Conservation (phyloP, 1,140 invertebrate species). For the Lepidurus apus region DNA sequence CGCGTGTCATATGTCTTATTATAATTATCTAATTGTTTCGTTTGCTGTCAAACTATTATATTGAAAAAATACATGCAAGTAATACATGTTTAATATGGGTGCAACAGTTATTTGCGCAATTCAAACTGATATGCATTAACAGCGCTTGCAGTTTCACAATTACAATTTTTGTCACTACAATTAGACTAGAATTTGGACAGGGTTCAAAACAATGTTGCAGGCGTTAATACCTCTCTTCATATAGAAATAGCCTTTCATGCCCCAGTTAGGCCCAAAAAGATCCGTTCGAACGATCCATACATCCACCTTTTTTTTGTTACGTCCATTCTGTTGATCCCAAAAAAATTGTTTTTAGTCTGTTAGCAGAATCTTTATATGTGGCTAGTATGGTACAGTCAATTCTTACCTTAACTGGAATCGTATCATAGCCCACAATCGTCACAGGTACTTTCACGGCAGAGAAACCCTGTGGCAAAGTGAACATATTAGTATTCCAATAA, state of each 20-base stretch:
- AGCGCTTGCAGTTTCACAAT: no score
- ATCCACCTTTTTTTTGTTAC: neutral
- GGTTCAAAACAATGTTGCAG: neutral
- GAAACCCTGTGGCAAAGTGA: neutral
- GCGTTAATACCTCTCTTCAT: neutral
- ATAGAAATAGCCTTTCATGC: neutral
- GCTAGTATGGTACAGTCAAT: neutral
- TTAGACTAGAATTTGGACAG: neutral
- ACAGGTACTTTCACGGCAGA: neutral
- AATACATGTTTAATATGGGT: no score
- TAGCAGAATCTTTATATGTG: neutral
- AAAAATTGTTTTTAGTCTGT: neutral
- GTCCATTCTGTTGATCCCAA: neutral
- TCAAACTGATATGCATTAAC: no score
- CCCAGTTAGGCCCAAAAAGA: neutral
- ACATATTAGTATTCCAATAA: neutral
- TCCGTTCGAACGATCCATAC: neutral
- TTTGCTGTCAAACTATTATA: no score
- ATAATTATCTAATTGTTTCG: no score
- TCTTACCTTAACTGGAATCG: neutral
- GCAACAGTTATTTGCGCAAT: no score
- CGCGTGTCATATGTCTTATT: no score
- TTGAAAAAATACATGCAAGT: no score
- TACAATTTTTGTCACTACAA: no score
- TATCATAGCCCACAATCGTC: neutral